Percentiles rank a stretch among this genome's conserved stretches.
phyloP scores from a whole-genome alignment of 2,113 vertebrate species.

The Podocnemis expansa region DNA sequence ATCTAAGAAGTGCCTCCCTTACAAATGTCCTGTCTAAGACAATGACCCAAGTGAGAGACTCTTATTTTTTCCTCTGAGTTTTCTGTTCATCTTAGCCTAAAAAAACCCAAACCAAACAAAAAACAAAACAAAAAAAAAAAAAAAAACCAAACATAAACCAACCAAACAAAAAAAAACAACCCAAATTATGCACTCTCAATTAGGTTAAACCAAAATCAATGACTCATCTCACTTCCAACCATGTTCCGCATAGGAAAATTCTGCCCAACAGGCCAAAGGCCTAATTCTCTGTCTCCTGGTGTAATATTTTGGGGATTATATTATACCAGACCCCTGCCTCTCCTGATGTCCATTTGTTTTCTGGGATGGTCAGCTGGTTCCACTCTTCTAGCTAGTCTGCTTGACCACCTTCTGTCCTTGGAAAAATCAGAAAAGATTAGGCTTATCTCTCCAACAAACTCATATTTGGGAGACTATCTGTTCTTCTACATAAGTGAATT shows the following conservation, averaged over 20 bases:
- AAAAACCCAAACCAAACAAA: too few species aligned
- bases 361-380: too few species aligned
- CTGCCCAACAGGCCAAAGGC: too few species aligned
- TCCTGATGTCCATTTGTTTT: too few species aligned
- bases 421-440: neutral
- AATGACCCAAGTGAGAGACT: neutral
- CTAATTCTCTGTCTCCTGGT: neutral
- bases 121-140: too few species aligned
- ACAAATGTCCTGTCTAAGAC: neutral
- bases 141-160: too few species aligned
- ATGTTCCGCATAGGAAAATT: too few species aligned
- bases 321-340: too few species aligned
- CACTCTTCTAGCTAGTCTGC: neutral
- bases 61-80: neutral
- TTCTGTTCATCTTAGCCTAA: neutral
- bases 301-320: neutral
- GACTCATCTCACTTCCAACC: too few species aligned
- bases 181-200: too few species aligned
- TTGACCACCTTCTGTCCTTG: fast-evolving
- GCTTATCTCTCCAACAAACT: neutral
- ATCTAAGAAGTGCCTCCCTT: neutral
- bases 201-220: too few species aligned
- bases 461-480: neutral
- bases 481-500: neutral
- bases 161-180: too few species aligned